phyloP scores from a whole-genome alignment of 2,888 invertebrate species.

The Catocala nupta region DNA sequence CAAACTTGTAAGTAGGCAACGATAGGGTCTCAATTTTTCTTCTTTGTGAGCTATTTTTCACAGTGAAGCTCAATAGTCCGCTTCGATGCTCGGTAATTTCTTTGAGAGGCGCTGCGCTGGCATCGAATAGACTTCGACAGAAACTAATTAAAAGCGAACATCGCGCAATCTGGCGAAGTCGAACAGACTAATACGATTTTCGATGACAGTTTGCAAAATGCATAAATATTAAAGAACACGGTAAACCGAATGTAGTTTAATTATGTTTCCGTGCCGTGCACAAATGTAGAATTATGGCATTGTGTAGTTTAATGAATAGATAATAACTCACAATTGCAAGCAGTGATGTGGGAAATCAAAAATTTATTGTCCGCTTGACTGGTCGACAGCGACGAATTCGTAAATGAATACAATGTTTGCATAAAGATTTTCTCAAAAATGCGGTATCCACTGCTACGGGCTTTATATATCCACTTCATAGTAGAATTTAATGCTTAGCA shows the following conservation, averaged over 20 bases:
- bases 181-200: constrained; percentile 54
- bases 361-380: background rate
- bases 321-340: constrained; percentile 6
- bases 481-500: too few species aligned
- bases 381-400: too few species aligned
- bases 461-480: too few species aligned
- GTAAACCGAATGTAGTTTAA: constrained; percentile 6
- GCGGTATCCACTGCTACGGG: too few species aligned
- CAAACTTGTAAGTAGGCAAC: constrained; percentile 43
- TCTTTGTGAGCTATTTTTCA: constrained; percentile 50
- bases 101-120: constrained; percentile 67
- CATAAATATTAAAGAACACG: constrained; percentile 37
- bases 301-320: background rate
- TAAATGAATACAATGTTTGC: too few species aligned
- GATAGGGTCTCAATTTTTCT: constrained; percentile 47
- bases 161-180: constrained; percentile 67
- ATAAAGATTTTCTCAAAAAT: too few species aligned
- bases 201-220: constrained; percentile 49
- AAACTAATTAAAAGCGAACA: constrained; percentile 80
- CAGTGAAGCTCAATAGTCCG: constrained; percentile 43
- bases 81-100: constrained; percentile 64
- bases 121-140: constrained; percentile 69
- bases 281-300: constrained; percentile 18
- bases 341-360: background rate
- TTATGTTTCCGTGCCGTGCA: constrained; percentile 5